phyloP scores from a whole-genome alignment of 1,140 invertebrate genomes.

The Proales similis region DNA sequence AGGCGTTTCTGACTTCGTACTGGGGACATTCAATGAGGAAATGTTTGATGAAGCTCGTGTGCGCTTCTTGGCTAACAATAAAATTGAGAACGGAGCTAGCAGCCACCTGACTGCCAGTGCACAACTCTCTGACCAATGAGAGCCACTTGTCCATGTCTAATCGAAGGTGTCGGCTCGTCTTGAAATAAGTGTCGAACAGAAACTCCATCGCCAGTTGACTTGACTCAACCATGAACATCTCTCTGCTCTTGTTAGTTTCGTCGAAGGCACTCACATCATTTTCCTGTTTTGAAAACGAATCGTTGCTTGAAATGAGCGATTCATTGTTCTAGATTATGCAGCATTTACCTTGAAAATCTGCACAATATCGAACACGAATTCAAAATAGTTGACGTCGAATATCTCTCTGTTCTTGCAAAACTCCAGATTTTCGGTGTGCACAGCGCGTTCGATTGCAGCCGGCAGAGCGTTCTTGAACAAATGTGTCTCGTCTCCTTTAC shows the following conservation, averaged over 20 bases:
- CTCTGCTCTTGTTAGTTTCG: not conserved
- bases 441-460: constrained; percentile 21
- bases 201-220: constrained; percentile 47
- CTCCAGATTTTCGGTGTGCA: constrained; percentile 48
- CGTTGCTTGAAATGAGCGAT: too few species aligned
- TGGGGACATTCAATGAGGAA: constrained; percentile 29
- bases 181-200: constrained; percentile 56
- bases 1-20: not conserved
- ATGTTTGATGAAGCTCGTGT: not conserved
- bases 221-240: too few species aligned
- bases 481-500: constrained; percentile 55
- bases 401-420: constrained; percentile 51
- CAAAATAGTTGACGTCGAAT: constrained; percentile 48
- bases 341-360: constrained; percentile 38
- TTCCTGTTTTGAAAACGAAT: too few species aligned
- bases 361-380: constrained; percentile 45
- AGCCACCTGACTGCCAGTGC: constrained; percentile 44
- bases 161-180: constrained; percentile 52
- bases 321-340: too few species aligned
- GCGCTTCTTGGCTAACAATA: constrained; percentile 43
- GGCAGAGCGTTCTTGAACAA: constrained; percentile 45
- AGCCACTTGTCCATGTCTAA: constrained; percentile 39
- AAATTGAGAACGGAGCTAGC: constrained; percentile 20
- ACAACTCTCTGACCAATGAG: not conserved
- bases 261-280: too few species aligned